Base-by-base conservation (phyloP, 2,888 invertebrate species). In the Agriopis leucophaearia region DNA sequence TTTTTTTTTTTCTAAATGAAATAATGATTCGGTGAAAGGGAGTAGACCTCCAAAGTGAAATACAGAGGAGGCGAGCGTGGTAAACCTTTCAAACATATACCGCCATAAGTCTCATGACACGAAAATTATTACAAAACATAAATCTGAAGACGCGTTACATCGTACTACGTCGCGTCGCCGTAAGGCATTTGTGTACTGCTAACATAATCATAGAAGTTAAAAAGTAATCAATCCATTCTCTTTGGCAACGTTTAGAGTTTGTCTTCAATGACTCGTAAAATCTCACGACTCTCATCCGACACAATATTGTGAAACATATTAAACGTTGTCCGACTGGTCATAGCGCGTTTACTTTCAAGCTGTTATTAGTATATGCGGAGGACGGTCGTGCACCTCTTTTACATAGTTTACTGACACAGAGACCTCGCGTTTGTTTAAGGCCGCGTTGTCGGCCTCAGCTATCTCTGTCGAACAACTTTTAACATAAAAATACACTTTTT, bases 181-280 rank as follows among this genome's bases (percentile, higher is more conserved):
- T 74, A 70, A 86, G 91, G 90, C 89, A 78, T 79, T 85, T 84
- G 67, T 82, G 74, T 86, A 82, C 85, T 78, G 80, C 80, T 78
- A 86, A 82, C 86, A 88, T 91, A 89, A 90, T 91, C 89, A 87
- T 86, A 86, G 86, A 91, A 90, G 88, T 93, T 92, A 91, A 92
- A 92, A 93, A 91, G 91, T 89, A 89, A 93, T 92, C 90, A 92
- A 92, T 93, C 90, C 88, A 86, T 90, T 90, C 90, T 89, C 88
- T 91, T 92, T 87, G 86, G 86, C 84, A 91, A 92, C 87, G 78
- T 86, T 87, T 85, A 89, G 87, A 90, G 90, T 89, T 89, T 85
- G 85, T 88, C 87, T 91, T 90, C 89, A 89, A 89, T 91, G 88
- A 91, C 88, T 90, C 85, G 88, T 91, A 87, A 90, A 90, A 89